Base-by-base conservation (phyloP, 2,797 vertebrate species). In the Chaenodraco wilsoni region DNA sequence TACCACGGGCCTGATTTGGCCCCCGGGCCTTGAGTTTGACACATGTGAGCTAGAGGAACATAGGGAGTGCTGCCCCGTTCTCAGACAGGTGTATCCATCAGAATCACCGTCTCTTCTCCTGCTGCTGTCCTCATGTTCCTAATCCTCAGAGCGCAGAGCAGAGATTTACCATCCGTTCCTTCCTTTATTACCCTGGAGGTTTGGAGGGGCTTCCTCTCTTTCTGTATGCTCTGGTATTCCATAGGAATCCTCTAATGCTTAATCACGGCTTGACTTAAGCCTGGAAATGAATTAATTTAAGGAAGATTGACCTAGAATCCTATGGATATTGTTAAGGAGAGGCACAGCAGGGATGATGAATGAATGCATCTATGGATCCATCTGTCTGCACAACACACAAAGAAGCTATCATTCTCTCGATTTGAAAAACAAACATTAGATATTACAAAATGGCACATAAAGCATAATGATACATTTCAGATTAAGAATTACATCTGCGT, bases 281-380 rank as follows among this genome's bases (percentile, higher is more conserved):
- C 79, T 59, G 78, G 73, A 81, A 88, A 89, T 80, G 82, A 86
- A 85, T 88, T 85, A 58, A 76, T 76, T 78, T 73, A 31, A 78
- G 75, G 72, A 77, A 81, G 83, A 87, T 71, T 92, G 89, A 86
- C 87, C 88, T 74, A 85, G 69, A 90, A 88, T 85, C 72, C 71
- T 79, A 66, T 84, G 65, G 79, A 83, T 83, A 84, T 72, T 69
- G 37, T 76, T 48, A 64, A 63, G 69, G 58, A 79, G 74, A 27
- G 78, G 72, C 75, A 68, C 76, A 46, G 57, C 15, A 60, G 67
- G 67, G 81, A 81, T 81, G 87, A 70, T 78, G 44, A 80, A 80
- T 88, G 57, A 72, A 79, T 85, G 69, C 65, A 74, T 68, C 33
- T 76, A 60, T 58, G 31, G 27, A 49, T 48, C 51, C 76, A 33